A percentile compares a stretch with the other conserved stretches of the same genome.
Conservation (phyloP, 2,797 vertebrate species). For the Gallirallus australis region DNA sequence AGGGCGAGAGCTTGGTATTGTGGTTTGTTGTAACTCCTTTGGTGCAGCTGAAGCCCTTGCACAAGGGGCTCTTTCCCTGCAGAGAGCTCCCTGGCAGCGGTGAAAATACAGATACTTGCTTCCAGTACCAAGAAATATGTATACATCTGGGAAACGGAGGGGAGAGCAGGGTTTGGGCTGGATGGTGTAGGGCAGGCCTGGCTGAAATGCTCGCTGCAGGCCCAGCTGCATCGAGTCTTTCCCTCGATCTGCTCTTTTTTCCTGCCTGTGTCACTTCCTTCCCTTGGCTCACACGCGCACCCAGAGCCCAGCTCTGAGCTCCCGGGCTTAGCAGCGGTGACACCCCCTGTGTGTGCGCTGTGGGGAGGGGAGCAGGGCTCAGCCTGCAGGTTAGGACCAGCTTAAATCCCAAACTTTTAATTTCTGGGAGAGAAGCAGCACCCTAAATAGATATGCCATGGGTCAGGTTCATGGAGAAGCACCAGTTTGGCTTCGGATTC, state of each 20-base stretch:
- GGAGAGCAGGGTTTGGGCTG: neutral
- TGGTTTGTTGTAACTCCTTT: fast-evolving
- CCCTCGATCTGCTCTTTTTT: conserved; percentile 74
- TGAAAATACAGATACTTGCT: fast-evolving
- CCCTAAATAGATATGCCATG: fast-evolving
- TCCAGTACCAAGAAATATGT: fast-evolving
- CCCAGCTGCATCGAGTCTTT: conserved; percentile 67
- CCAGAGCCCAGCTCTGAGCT: neutral
- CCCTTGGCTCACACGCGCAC: conserved; percentile 73
- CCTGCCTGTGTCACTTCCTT: conserved; percentile 84
- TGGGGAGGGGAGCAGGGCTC: neutral
- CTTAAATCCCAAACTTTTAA: neutral
- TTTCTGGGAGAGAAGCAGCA: neutral
- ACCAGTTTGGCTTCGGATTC: neutral
- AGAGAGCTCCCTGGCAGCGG: neutral
- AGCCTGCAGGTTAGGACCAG: neutral
- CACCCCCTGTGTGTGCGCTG: neutral
- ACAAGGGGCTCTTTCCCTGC: neutral
- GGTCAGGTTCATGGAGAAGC: fast-evolving
- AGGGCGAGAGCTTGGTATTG: fast-evolving
- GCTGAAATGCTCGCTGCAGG: neutral
- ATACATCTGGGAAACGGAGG: fast-evolving
- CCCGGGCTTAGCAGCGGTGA: neutral
- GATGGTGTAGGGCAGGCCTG: neutral
- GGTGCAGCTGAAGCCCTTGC: neutral